Conservation (phyloP, 2,888 invertebrate species). For the Volucella inflata region DNA sequence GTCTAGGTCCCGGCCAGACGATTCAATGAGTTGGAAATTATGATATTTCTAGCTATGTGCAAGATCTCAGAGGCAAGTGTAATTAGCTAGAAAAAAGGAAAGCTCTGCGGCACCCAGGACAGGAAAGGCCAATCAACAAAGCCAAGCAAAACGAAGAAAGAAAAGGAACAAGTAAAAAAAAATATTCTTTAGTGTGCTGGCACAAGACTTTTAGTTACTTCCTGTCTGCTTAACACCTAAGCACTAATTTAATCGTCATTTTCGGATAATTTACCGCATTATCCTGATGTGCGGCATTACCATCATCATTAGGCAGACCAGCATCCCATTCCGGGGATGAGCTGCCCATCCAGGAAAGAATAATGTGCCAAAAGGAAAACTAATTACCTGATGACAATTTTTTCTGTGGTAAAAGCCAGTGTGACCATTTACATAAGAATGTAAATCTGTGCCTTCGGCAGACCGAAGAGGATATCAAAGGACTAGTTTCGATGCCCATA, state of each 20-base stretch:
- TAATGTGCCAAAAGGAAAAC: conserved; percentile 34
- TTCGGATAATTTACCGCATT: conserved; percentile 75
- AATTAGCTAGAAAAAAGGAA: conserved; percentile 64
- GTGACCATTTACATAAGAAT: no score
- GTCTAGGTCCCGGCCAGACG: conserved; percentile 47
- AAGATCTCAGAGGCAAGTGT: conserved; percentile 34
- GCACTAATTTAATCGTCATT: conserved; percentile 75
- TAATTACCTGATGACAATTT: conserved; percentile 52
- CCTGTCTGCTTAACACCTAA: conserved; percentile 75
- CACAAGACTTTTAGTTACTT: conserved; percentile 69
- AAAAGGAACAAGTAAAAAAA: conserved; percentile 9
- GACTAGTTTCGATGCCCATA: no score
- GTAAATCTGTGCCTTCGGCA: no score
- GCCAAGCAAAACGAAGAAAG: neutral
- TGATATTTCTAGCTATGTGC: conserved; percentile 55
- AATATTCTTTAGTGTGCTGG: conserved; percentile 36
- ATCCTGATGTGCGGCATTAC: conserved; percentile 71
- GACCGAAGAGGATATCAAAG: no score
- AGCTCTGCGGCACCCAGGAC: no score
- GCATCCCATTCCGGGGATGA: neutral
- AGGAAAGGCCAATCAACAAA: neutral
- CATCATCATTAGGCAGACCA: conserved; percentile 68
- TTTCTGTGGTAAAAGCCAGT: neutral
- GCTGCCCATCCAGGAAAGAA: conserved; percentile 45
- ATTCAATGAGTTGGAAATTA: conserved; percentile 75